Conservation (phyloP, 2,113 vertebrate species). For the Myiagra hebetior region DNA sequence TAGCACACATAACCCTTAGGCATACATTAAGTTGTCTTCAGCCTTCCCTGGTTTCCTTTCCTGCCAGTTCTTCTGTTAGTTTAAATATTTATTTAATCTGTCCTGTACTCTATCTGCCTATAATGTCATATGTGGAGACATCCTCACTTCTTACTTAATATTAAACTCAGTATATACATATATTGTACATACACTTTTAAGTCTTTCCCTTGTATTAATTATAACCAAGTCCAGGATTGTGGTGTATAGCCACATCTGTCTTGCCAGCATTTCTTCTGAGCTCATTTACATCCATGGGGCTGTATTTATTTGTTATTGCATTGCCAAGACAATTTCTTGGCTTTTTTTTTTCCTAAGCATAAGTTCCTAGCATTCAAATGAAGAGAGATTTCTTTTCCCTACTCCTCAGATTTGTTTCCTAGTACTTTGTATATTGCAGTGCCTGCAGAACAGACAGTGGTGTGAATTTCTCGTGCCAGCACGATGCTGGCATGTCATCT, state of each 20-base stretch:
- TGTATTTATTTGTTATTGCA: not conserved
- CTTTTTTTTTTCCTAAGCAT: not conserved
- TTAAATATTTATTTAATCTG: conserved; percentile 54
- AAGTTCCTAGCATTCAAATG: not conserved
- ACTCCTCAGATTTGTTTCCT: not conserved
- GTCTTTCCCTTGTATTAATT: not conserved
- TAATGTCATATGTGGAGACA: not conserved
- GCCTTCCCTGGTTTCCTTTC: conserved; percentile 23
- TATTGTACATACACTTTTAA: not conserved
- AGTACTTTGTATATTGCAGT: not conserved
- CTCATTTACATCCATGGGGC: not conserved
- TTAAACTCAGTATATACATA: not conserved
- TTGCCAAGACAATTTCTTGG: not conserved
- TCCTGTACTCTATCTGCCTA: not conserved
- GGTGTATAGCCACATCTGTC: not conserved
- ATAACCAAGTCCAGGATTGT: not conserved
- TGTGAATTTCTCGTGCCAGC: not conserved
- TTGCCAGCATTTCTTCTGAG: not conserved
- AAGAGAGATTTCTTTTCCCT: not conserved
- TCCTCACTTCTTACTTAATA: not conserved
- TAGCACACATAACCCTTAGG: conserved; percentile 39
- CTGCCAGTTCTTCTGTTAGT: conserved; percentile 47
- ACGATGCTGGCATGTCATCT: rapidly evolving
- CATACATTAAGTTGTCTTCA: conserved; percentile 43
- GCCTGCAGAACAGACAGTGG: not conserved